A percentile compares a stretch with the other conserved stretches of the same genome.
Conservation (phyloP, 2,797 vertebrate genomes). For the Alauda arvensis region DNA sequence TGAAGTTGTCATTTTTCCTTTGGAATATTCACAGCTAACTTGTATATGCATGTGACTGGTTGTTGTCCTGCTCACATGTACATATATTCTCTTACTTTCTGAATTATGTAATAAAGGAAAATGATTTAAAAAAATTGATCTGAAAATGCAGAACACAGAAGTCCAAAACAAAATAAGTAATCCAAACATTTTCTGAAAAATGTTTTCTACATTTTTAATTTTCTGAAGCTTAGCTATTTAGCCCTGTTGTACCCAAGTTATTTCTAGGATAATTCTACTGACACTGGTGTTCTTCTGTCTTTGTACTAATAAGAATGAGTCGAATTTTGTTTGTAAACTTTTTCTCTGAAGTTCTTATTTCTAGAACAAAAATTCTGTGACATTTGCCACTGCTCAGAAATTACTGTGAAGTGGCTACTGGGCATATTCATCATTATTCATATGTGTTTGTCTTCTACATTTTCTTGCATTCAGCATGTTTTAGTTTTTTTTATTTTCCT, state of each 20-base stretch:
- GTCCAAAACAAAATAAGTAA: neutral
- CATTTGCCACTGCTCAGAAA: neutral
- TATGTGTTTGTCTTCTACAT: neutral
- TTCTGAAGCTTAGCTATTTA: neutral
- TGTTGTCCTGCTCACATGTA: neutral
- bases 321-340: neutral
- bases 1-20: neutral
- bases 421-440: neutral
- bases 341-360: neutral
- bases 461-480: neutral
- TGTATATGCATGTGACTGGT: neutral
- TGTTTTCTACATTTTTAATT: neutral
- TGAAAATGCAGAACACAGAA: neutral
- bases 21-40: neutral
- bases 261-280: neutral
- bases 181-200: neutral
- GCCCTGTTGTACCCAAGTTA: neutral
- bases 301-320: neutral
- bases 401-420: neutral
- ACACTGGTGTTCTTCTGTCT: neutral
- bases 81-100: neutral
- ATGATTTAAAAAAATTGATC: neutral
- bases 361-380: neutral
- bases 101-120: neutral
- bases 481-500: neutral